Conservation (phyloP, 1,140 invertebrate species). For the Artemia franciscana region DNA sequence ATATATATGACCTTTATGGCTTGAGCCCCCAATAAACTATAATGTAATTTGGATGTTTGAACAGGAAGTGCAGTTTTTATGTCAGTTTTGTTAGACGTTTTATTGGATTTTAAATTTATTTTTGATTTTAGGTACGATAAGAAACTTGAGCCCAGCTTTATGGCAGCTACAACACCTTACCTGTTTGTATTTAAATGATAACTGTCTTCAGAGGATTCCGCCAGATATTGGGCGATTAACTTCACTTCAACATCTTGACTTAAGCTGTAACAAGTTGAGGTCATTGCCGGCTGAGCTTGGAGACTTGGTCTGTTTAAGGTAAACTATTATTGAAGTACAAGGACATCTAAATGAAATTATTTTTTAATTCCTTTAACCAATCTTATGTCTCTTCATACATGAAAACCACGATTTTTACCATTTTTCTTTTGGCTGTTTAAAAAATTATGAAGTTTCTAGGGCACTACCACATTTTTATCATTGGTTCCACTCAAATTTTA, state of each 20-base stretch:
- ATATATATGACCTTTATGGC: too few relatives aligned
- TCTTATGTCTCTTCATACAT: not conserved
- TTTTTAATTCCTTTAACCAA: too few relatives aligned
- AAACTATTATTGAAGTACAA: too few relatives aligned
- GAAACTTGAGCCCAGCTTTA: slow-evolving; percentile 67
- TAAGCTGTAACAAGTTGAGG: slow-evolving; percentile 80
- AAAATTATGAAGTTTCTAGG: too few relatives aligned
- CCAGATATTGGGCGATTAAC: slow-evolving; percentile 58
- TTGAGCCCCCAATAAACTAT: too few relatives aligned
- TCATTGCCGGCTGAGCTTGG: slow-evolving; percentile 83
- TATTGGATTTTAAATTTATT: too few relatives aligned
- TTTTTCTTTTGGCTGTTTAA: not conserved
- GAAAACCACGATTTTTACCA: not conserved
- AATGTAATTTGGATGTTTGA: too few relatives aligned
- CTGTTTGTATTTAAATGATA: slow-evolving; percentile 81
- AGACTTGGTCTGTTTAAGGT: slow-evolving; percentile 76
- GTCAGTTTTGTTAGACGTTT: too few relatives aligned
- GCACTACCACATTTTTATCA: too few relatives aligned
- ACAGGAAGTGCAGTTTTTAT: too few relatives aligned
- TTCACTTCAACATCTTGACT: slow-evolving; percentile 63
- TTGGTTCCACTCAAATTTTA: too few relatives aligned
- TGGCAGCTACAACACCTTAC: slow-evolving; percentile 78
- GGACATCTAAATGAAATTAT: too few relatives aligned
- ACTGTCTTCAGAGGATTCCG: slow-evolving; percentile 64
- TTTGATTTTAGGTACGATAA: slow-evolving; percentile 49